phyloP scores from a whole-genome alignment of 2,797 vertebrate species.

The Channa striata region DNA sequence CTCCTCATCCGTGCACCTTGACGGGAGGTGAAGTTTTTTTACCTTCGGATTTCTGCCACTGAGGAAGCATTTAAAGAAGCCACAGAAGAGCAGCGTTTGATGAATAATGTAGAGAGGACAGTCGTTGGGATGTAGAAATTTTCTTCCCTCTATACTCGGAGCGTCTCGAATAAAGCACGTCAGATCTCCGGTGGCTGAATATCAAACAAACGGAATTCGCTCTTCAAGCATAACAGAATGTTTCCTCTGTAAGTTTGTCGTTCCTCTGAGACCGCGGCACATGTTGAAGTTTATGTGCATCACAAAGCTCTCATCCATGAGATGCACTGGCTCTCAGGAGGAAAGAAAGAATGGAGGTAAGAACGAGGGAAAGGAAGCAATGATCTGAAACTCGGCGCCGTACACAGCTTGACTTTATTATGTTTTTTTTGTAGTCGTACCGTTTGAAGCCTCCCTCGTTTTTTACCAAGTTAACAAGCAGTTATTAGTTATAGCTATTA shows the following conservation, averaged over 20 bases:
- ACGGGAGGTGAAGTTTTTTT: slow-evolving; percentile 19
- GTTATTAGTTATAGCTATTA: too few species aligned
- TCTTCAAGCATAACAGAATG: slow-evolving; percentile 47
- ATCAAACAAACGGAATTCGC: slow-evolving; percentile 61
- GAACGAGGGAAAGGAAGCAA: not conserved
- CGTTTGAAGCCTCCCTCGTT: not conserved
- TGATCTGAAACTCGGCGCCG: not conserved
- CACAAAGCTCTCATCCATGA: slow-evolving; percentile 38
- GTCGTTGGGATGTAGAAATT: slow-evolving; percentile 53
- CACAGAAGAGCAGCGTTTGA: slow-evolving; percentile 58
- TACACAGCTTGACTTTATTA: not conserved
- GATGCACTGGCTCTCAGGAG: slow-evolving; percentile 3
- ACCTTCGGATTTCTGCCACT: slow-evolving; percentile 54
- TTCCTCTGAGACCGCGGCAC: slow-evolving; percentile 47
- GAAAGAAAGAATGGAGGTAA: slow-evolving; percentile 3
- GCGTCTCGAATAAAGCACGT: slow-evolving; percentile 50
- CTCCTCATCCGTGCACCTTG: too few species aligned
- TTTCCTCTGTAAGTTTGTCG: slow-evolving; percentile 37
- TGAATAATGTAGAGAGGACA: slow-evolving; percentile 77
- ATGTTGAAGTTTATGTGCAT: slow-evolving; percentile 48
- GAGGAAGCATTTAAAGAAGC: slow-evolving; percentile 62
- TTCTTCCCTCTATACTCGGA: slow-evolving; percentile 25
- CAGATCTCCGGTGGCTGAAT: slow-evolving; percentile 48
- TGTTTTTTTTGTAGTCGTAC: not conserved
- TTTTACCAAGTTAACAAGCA: not conserved